Evolutionary conservation across 2,888 invertebrate genomes (phyloP), one percentile per base, ranked within the genome.

Genomic region (Chironomus tentans): DNA sequence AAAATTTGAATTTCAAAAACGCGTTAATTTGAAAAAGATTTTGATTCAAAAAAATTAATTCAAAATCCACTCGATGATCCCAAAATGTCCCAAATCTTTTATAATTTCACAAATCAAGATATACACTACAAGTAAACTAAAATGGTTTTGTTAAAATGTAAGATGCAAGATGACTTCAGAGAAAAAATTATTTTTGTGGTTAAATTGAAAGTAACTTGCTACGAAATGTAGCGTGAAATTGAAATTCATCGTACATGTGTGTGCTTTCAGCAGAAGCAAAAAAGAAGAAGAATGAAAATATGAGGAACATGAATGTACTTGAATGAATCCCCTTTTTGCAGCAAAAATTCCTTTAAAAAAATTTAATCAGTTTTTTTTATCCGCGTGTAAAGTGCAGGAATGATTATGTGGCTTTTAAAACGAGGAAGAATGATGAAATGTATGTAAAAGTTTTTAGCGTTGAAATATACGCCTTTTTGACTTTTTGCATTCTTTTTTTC

Each of bases 171-270:
- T 72, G 72, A 72, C 62, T 72, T 72, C 62, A 38, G 38, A 38
- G 38, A 72, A 68, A 46, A 62, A 18, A 24, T 24, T 62, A 24
- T 48, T 50, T 72, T 62, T 62, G 72, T 21, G 62, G 72, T 28
- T 62, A 72, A 72, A 62, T 72, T 72, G 72, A 72, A 72, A 72
- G 72, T 62, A 72, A 70, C 22, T 70, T 13, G 21, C 10, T 48
- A 72, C 21, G 72, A 72, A 72, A 72, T 72, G 72, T 72, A 72
- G 72, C 72, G 62, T 72, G 72, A 72, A 62, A 72, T 72, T 72
- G 72, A 72, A 72, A 72, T 72, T 72, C 72, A 72, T 72, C 72
- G 72, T 72, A 70, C 48, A 70, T 70, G 61, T 72, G 38, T 18
- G 28, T 24, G 56, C 38, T 72, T 72, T 72, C 72, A 72, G 61